Base-by-base conservation (phyloP, 2,888 invertebrate genomes). In the Melipona beecheii region DNA sequence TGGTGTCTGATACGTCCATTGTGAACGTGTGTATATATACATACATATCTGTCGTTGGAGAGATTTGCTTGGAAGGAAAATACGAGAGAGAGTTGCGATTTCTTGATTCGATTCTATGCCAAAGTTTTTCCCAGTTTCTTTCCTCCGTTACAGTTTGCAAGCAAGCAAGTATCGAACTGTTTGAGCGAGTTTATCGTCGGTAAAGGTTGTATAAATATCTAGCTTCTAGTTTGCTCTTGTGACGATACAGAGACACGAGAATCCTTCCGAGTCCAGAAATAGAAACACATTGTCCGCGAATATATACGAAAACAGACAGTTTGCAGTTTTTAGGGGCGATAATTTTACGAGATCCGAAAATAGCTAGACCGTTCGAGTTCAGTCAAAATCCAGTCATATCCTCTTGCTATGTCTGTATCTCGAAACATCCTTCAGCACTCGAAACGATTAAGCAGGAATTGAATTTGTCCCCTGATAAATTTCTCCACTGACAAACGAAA, bases 371-470 rank as follows among this genome's bases (percentile, higher is more conserved):
- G 2, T 43, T 11, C 43, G 43, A 43, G 43, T 43, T 43, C 9
- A 9, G 36, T 36, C 36, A 9, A 36, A 36, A 36, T 36, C 9
- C 36, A 36, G 9, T 36, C 36, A 6, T 4, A 13, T 27, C 19
- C 19, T 62, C 0, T 5, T 11, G 2, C 1, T 2, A 3, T 1
- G n/a, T n/a, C 6, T 6, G 21, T 36, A n/a, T 1, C 3, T 3
- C n/a, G n/a, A 65, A n/a, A n/a, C n/a, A 65, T 6, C 36, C 6
- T 21, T n/a, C n/a, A 2, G 4, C 2, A 27, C 27, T 27, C 27
- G 27, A 64, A 54, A 19, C 19, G 19, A 54, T 65, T 21, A 52
- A 27, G 19, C 2, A 15, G n/a, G 21, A 75, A 78, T 74, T 52
- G 21, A 54, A 66, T 36, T 73, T 17, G 21, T 4, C 21, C 27